Conservation (phyloP, 2,797 vertebrate genomes). For the Ctenopoma kingsleyae region DNA sequence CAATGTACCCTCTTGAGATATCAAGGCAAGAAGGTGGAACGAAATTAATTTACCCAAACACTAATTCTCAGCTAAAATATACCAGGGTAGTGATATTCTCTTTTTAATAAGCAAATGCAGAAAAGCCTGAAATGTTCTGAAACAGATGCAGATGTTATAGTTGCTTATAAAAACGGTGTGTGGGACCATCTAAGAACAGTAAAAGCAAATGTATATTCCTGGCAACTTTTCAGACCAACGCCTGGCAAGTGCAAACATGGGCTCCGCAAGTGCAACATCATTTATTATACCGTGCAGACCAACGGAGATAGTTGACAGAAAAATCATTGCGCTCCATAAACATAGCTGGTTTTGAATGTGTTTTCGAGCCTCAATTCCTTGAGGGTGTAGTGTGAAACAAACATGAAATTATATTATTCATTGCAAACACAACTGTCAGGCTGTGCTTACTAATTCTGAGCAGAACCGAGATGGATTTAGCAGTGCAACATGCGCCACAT, state of each 20-base stretch:
- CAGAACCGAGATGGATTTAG: constrained; percentile 36
- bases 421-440: constrained; percentile 57
- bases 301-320: constrained; percentile 61
- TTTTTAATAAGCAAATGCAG: constrained; percentile 32
- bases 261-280: constrained; percentile 41
- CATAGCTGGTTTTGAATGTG: constrained; percentile 57
- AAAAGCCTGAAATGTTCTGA: constrained; percentile 27
- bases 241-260: constrained; percentile 37
- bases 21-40: constrained; percentile 56
- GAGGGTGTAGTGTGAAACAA: constrained; percentile 66
- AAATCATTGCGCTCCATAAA: constrained; percentile 65
- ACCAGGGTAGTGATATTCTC: neutral
- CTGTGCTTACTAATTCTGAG: constrained; percentile 48
- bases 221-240: constrained; percentile 48
- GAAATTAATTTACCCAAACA: constrained; percentile 55
- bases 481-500: constrained; percentile 3
- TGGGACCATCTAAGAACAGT: constrained; percentile 14
- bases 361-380: constrained; percentile 65
- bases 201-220: constrained; percentile 36
- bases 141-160: constrained; percentile 23
- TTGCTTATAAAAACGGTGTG: neutral
- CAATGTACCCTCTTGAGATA: constrained; percentile 49
- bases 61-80: constrained; percentile 36
- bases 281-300: constrained; percentile 70
- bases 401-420: constrained; percentile 74